phyloP scores from a whole-genome alignment of 2,113 vertebrate genomes.

The Microtus oregoni region DNA sequence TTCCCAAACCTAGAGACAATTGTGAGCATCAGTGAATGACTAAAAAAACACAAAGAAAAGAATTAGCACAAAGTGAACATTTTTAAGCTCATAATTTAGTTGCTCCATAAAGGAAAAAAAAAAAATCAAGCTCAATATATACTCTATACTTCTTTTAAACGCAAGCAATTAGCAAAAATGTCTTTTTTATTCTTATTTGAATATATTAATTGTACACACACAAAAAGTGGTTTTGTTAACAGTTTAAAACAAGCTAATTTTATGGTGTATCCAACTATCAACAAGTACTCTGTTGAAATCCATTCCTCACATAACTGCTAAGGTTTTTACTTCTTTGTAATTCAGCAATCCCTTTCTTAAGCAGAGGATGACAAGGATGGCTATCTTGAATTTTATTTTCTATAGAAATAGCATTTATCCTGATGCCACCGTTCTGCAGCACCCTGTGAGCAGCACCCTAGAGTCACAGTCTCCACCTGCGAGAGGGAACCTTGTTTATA shows the following conservation, averaged over 20 bases:
- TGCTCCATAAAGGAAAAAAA: background rate
- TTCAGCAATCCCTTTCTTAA: slow-evolving; percentile 64
- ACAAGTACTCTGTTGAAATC: background rate
- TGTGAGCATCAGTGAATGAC: slow-evolving; percentile 35
- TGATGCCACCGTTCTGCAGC: background rate
- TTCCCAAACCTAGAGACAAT: slow-evolving; percentile 91
- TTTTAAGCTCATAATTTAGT: background rate
- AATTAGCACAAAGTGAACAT: background rate
- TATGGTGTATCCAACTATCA: background rate
- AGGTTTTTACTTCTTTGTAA: background rate
- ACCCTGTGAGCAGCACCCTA: background rate
- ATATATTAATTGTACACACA: background rate
- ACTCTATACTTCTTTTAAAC: background rate
- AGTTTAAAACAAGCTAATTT: slow-evolving; percentile 11
- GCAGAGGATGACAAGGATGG: slow-evolving; percentile 42
- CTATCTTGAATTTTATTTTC: slow-evolving; percentile 67
- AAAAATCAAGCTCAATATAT: slow-evolving; percentile 7
- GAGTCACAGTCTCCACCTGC: background rate
- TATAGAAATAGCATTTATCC: slow-evolving; percentile 59
- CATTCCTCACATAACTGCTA: background rate
- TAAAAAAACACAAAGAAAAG: slow-evolving; percentile 9
- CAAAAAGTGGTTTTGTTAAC: background rate
- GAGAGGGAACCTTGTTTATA: slow-evolving; percentile 70
- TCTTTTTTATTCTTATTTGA: background rate
- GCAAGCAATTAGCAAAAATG: background rate